Conservation (phyloP, 1,140 invertebrate genomes). For the Solenopsis invicta region DNA sequence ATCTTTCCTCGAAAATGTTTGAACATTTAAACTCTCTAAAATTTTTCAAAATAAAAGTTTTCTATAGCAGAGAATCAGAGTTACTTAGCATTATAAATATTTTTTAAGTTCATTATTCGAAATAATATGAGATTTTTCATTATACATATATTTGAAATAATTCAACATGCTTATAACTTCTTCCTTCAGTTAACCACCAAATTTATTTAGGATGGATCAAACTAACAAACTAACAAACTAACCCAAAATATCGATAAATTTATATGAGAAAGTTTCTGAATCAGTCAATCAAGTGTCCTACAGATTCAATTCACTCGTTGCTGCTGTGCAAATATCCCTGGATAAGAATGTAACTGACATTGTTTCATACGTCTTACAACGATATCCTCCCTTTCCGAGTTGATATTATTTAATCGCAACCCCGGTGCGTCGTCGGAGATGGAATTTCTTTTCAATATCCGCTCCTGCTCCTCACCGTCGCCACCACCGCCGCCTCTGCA, state of each 20-base stretch:
- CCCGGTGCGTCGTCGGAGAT: constrained; percentile 8
- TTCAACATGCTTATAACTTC: neutral
- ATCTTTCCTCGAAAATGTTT: neutral
- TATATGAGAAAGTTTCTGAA: neutral
- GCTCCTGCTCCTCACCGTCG: constrained; percentile 67
- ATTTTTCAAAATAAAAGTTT: neutral
- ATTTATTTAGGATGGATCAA: neutral
- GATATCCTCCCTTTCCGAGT: neutral
- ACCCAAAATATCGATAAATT: constrained; percentile 7
- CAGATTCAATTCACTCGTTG: neutral
- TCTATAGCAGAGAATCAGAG: neutral
- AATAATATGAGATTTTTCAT: neutral
- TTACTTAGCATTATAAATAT: neutral
- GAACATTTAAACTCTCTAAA: neutral
- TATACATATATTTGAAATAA: neutral
- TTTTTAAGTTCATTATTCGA: neutral
- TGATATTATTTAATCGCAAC: constrained; percentile 31
- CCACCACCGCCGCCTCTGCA: constrained; percentile 74
- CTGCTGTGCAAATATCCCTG: neutral
- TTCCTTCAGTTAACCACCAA: neutral
- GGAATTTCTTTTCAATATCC: constrained; percentile 58
- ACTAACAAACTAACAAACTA: neutral
- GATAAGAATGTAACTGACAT: neutral
- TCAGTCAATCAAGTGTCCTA: neutral
- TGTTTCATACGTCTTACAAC: neutral